These are phyloP conservation scores for Anastatus disparis DNA, from an alignment of 1,140 invertebrate species.

Conservation along the genomic window DNA sequence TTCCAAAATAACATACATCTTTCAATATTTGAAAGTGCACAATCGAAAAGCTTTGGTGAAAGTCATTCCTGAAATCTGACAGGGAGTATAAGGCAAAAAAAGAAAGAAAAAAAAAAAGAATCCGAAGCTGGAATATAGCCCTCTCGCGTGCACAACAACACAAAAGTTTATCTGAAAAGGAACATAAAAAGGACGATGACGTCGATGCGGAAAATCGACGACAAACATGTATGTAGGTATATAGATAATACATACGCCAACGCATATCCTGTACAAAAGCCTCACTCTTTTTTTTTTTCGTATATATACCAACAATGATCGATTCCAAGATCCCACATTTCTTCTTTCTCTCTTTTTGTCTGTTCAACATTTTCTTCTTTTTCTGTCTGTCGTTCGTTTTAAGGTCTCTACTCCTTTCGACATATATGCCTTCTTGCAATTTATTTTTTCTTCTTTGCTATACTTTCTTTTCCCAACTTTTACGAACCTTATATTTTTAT, in stretches of 20 bases:
- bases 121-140: no score
- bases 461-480: not conserved
- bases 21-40: not conserved
- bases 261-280: not conserved
- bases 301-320: slow-evolving; percentile 20
- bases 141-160: no score
- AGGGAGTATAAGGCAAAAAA: not conserved
- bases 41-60: not conserved
- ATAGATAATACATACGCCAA: no score
- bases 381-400: not conserved
- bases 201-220: slow-evolving; percentile 5
- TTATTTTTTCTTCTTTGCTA: not conserved
- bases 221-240: not conserved
- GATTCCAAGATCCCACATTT: not conserved
- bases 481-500: not conserved
- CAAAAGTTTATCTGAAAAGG: slow-evolving; percentile 4
- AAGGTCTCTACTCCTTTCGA: not conserved
- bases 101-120: no score
- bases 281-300: not conserved
- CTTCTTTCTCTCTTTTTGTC: not conserved
- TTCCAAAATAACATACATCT: not conserved
- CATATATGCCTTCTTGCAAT: no score
- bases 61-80: not conserved
- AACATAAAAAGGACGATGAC: not conserved
- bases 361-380: not conserved